Evolutionary conservation across 37 sponge, comb jelly and placozoan genomes (phyloP).

Genomic region (Hexactinellida sp.): DNA sequence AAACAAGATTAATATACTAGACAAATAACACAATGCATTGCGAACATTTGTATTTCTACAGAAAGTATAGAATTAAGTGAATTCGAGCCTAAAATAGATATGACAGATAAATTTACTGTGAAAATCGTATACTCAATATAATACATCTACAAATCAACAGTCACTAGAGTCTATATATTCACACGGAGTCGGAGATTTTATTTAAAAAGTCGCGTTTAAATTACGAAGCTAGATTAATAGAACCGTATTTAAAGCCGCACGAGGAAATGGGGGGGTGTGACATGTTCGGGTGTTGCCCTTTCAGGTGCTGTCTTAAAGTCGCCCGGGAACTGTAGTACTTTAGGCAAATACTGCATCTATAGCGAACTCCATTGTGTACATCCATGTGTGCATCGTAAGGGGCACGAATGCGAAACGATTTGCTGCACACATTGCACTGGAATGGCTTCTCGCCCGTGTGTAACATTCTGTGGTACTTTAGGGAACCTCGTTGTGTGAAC

Average conservation of each 20-base stretch:
- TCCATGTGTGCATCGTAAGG: slow-evolving; percentile 5
- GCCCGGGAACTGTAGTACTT: slow-evolving; percentile 6
- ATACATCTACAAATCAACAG: neutral
- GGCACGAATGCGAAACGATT: slow-evolving; percentile 2
- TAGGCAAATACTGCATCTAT: neutral
- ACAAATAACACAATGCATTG: neutral
- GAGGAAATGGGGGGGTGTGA: slow-evolving; percentile 1
- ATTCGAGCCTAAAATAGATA: slow-evolving; percentile 10
- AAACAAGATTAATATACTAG: neutral
- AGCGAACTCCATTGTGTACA: neutral
- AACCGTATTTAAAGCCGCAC: neutral
- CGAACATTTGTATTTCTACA: neutral
- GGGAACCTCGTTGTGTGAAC: slow-evolving; percentile 7
- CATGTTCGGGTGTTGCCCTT: slow-evolving; percentile 8
- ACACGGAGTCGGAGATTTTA: neutral
- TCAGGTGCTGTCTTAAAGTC: neutral
- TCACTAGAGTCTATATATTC: neutral
- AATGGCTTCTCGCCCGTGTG: neutral
- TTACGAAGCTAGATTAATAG: neutral
- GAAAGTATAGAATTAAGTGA: slow-evolving; percentile 1
- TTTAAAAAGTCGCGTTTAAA: neutral
- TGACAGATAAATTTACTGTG: neutral
- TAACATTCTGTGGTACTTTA: neutral
- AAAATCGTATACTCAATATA: slow-evolving; percentile 13
- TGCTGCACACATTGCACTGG: neutral